These are phyloP conservation scores for Cryptoblepharus egeriae DNA, from an alignment of 2,797 vertebrate species.

Conservation along the genomic window DNA sequence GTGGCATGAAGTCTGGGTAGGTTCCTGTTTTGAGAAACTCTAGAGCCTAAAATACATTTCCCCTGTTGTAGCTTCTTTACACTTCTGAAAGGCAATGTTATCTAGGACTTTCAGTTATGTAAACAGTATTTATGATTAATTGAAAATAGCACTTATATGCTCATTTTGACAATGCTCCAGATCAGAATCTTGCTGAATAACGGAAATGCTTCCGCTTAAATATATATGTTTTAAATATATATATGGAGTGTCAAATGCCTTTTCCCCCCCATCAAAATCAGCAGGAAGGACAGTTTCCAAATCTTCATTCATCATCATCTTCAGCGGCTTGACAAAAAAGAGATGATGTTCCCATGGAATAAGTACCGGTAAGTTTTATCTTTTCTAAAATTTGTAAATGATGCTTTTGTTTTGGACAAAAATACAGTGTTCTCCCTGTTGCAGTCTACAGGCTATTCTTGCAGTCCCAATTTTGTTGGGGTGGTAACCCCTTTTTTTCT, in stretches of 20 bases:
- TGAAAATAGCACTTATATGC: not conserved
- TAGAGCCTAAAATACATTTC: not conserved
- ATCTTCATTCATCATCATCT: conserved; percentile 12
- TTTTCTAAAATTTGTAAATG: fast-evolving
- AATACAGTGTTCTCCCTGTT: fast-evolving
- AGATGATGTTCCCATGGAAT: conserved; percentile 3
- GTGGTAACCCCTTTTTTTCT: not conserved
- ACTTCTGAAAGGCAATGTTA: not conserved
- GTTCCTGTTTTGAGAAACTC: not conserved
- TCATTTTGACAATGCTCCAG: not conserved
- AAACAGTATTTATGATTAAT: not conserved
- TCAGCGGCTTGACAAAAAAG: conserved; percentile 6
- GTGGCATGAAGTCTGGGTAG: not conserved
- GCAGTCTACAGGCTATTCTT: not conserved
- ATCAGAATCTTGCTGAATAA: not conserved
- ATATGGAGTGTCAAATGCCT: conserved; percentile 8
- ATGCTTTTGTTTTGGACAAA: not conserved
- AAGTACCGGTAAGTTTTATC: not conserved
- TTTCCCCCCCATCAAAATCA: conserved; percentile 1
- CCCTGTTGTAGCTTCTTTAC: not conserved
- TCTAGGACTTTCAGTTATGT: not conserved
- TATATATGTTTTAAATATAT: conserved; percentile 13
- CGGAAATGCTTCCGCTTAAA: not conserved
- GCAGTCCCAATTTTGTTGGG: not conserved
- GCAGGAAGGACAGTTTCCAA: conserved; percentile 5